Evolutionary conservation across 2,888 invertebrate genomes (phyloP).

Genomic region (Smittia aterrima): DNA sequence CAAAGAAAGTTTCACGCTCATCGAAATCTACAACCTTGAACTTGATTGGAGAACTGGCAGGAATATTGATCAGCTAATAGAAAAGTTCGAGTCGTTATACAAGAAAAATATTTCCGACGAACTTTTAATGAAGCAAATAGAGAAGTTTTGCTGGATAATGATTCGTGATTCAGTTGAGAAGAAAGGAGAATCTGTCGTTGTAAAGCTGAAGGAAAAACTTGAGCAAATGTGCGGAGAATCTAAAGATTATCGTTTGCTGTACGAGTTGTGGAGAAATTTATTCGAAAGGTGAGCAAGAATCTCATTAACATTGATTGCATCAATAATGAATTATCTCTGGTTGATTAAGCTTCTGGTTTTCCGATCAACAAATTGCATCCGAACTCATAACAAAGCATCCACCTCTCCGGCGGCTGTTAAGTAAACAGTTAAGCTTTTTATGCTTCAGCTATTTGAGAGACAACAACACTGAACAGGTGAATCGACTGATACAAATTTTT

Average conservation of each 20-base stretch:
- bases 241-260: conserved; percentile 11
- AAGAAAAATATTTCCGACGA: background rate
- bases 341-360: conserved; percentile 32
- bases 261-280: conserved; percentile 25
- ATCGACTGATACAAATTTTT: conserved; percentile 29
- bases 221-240: conserved; percentile 15
- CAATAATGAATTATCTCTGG: background rate
- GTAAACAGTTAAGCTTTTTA: background rate
- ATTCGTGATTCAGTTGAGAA: background rate
- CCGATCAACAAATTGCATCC: conserved; percentile 30
- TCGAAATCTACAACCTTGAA: background rate
- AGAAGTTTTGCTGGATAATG: background rate
- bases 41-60: background rate
- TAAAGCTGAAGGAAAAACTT: background rate
- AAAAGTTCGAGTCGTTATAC: background rate
- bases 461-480: conserved; percentile 22
- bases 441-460: conserved; percentile 21
- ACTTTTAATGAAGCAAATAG: background rate
- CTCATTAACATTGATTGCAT: background rate
- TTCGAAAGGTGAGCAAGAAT: conserved; percentile 32
- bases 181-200: conserved; percentile 6
- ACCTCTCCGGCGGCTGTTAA: background rate
- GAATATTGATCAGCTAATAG: conserved; percentile 10
- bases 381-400: background rate
- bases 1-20: background rate